Evolutionary conservation across 2,113 vertebrate genomes (phyloP), one percentile per base, ranked within the genome.

Genomic region (Chloropsis cyanopogon): DNA sequence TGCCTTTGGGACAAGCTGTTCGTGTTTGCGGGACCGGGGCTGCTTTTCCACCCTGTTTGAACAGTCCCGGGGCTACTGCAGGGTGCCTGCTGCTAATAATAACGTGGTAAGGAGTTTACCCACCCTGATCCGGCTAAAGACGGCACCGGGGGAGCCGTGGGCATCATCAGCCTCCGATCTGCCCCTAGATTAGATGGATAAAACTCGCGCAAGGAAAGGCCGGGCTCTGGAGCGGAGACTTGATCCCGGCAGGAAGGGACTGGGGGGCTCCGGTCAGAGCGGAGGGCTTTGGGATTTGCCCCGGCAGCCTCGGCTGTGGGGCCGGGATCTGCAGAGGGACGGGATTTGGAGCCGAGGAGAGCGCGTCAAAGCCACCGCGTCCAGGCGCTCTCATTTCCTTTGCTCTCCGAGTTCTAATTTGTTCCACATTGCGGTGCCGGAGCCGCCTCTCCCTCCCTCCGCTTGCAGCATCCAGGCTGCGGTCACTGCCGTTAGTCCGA

Each of bases 361-460:
- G 4, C 60, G 50, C 86, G 77, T 88, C 95, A 68, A 88, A 85
- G 75, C 83, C 15, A 21, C 83, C 3, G 23, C 3, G 33, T 75
- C 31, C 86, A 73, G 63, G 46, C 75, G 88, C 64, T 82, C 88
- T 93, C 82, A 77, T 89, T 94, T 94, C 95, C 91, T 94, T 85
- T 89, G 88, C 96, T 60, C 88, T 76, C 95, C 12, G 65, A 92
- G 76, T 66, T 84, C 61, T 98, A 97, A 97, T 97, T 95, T 96
- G 76, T 98, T 97, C 97, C 98, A 98, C 94, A 96, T 96, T 97
- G 96, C 54, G 12, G 81, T 0, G 47, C 86, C 14, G 72, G 95
- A 81, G 44, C 28, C 1, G 76, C 77, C 80, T 54, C 92, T 92
- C 84, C 91, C 94, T 97, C 97, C 17, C 94, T 97, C 97, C 16